Base-by-base conservation (phyloP, 2,888 invertebrate genomes). In the Parascotia fuliginaria region DNA sequence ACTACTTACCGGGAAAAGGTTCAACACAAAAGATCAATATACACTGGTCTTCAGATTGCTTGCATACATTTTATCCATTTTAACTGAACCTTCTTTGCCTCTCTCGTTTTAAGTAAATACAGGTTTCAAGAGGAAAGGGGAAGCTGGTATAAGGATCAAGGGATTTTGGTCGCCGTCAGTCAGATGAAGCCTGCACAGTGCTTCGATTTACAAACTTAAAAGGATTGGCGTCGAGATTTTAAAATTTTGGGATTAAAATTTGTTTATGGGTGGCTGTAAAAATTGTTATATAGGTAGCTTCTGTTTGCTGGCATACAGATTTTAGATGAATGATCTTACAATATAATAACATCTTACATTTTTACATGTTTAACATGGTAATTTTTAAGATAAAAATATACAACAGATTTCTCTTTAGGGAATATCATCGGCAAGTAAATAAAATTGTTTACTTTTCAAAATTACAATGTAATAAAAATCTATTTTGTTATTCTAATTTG, bases 161-260 rank as follows among this genome's bases (percentile, higher is more conserved):
- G 33, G 38, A 39, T 75, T 75, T 55, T 73, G 78, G 76, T 22
- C 50, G 43, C 40, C 65, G 79, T 81, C 83, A 77, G 65, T 75
- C 77, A 79, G 73, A 80, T 81, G 81, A 80, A 82, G 79, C 77
- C 74, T 82, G 77, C 75, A 77, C 77, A 79, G 74, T 79, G 72
- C 69, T 70, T 76, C 79, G 74, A 82, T 83, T 81, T 84, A 79
- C 77, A 80, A 80, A 83, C 73, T 81, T 80, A 76, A 83, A 83
- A 81, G 84, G 80, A 85, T 82, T 79, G 75, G 62, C 66, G 76
- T 68, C 52, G 75, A 79, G 79, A 79, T 80, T 84, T 80, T 69
- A 67, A 75, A 77, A 74, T 77, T 77, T 58, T 54, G 61, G 51
- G 42, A 65, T 65, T 60, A 47, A 65, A 66, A 48, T 36, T 56